phyloP scores from a whole-genome alignment of 2,113 vertebrate species.

The Penelope pileata region DNA sequence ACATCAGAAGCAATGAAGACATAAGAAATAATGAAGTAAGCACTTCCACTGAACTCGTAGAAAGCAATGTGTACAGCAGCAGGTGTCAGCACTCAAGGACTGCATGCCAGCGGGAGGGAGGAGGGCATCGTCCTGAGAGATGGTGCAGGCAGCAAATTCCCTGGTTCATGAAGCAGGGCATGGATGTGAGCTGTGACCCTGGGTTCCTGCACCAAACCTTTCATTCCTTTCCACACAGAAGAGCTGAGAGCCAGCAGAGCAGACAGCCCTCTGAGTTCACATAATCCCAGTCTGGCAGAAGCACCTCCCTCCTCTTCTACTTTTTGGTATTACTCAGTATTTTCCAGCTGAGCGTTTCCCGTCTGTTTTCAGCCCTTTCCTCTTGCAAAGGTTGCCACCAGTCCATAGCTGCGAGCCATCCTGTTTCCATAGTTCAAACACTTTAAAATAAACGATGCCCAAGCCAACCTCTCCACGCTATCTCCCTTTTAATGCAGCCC shows the following conservation, averaged over 20 bases:
- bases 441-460: not conserved
- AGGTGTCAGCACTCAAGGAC: not conserved
- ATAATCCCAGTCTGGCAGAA: not conserved
- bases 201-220: not conserved
- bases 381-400: not conserved
- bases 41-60: too few species aligned
- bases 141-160: not conserved
- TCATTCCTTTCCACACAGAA: not conserved
- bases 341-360: not conserved
- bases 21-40: not conserved
- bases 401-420: not conserved
- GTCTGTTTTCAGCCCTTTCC: not conserved
- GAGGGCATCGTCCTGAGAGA: not conserved
- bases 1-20: too few species aligned
- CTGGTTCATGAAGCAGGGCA: not conserved
- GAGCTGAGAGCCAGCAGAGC: not conserved
- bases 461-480: not conserved
- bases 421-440: not conserved
- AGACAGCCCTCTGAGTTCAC: not conserved
- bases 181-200: accelerated
- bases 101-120: not conserved
- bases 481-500: not conserved
- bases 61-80: not conserved
- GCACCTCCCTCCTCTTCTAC: not conserved
- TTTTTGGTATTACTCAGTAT: not conserved